These are phyloP conservation scores for Antigone vipio DNA, from an alignment of 2,113 vertebrate genomes.

Conservation along the genomic window DNA sequence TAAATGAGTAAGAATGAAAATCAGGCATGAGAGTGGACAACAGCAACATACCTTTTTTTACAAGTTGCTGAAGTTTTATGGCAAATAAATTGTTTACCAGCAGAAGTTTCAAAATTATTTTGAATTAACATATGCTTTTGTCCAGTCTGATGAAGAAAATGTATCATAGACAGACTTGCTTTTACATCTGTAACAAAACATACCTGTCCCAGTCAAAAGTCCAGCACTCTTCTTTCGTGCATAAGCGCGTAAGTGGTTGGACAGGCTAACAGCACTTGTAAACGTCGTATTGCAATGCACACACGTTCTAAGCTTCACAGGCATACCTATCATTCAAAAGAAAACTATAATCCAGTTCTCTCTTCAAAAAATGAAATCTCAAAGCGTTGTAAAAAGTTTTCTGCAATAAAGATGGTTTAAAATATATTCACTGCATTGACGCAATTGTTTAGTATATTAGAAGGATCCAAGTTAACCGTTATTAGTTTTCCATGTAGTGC, in stretches of 20 bases:
- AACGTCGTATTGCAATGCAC: conserved; percentile 93
- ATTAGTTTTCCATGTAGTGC: conserved; percentile 66
- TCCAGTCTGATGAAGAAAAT: conserved; percentile 75
- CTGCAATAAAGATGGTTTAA: conserved; percentile 74
- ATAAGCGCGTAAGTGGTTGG: conserved; percentile 86
- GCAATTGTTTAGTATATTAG: conserved; percentile 61
- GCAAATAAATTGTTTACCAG: conserved; percentile 64
- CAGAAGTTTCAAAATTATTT: conserved; percentile 64
- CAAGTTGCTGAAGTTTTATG: conserved; percentile 73
- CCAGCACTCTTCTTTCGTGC: conserved; percentile 86
- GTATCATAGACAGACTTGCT: conserved; percentile 75
- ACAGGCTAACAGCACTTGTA: conserved; percentile 93
- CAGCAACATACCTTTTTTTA: conserved; percentile 70
- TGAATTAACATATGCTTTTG: conserved; percentile 71
- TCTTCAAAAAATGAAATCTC: conserved; percentile 78
- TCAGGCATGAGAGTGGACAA: conserved; percentile 69
- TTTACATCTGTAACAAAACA: conserved; percentile 77
- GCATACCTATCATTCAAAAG: conserved; percentile 85
- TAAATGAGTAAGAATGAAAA: conserved; percentile 65
- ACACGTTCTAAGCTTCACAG: conserved; percentile 86
- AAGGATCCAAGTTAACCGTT: conserved; percentile 61
- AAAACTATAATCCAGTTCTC: conserved; percentile 84
- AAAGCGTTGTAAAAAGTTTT: conserved; percentile 75
- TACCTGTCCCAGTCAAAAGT: conserved; percentile 87
- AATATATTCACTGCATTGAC: conserved; percentile 71